A percentile compares a stretch with the other conserved stretches of the same genome.
phyloP scores from a whole-genome alignment of 2,797 vertebrate genomes.

The Gambusia yucatana region DNA sequence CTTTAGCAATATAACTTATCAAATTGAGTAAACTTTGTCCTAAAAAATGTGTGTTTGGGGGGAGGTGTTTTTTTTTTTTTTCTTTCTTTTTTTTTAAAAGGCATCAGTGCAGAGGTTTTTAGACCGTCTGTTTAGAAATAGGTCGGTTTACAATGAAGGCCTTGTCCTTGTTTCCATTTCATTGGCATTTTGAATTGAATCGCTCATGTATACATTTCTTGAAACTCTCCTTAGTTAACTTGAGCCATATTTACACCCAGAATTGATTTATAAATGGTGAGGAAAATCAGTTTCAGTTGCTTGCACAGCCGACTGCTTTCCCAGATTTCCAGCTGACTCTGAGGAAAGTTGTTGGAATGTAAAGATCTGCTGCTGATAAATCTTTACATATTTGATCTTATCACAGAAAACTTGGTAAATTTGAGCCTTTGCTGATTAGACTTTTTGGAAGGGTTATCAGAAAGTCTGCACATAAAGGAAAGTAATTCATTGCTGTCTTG shows the following conservation, averaged over 20 bases:
- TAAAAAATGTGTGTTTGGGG: too few relatives aligned
- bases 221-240: not conserved
- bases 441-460: not conserved
- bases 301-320: not conserved
- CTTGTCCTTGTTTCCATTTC: not conserved
- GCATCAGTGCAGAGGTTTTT: not conserved
- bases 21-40: too few relatives aligned
- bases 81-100: not conserved
- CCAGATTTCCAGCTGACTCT: not conserved
- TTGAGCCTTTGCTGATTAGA: not conserved
- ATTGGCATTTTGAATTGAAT: not conserved
- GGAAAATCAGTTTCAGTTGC: not conserved
- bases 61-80: not conserved
- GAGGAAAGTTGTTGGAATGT: not conserved
- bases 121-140: not conserved
- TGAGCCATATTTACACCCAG: not conserved
- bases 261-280: not conserved
- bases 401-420: not conserved
- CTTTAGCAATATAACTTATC: not conserved
- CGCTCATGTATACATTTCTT: not conserved
- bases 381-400: not conserved
- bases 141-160: not conserved
- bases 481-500: conserved; percentile 18
- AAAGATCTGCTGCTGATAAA: not conserved
- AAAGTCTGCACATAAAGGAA: not conserved